Evolutionary conservation across 1,140 invertebrate species (phyloP).

Genomic region (Seison nebaliae): DNA sequence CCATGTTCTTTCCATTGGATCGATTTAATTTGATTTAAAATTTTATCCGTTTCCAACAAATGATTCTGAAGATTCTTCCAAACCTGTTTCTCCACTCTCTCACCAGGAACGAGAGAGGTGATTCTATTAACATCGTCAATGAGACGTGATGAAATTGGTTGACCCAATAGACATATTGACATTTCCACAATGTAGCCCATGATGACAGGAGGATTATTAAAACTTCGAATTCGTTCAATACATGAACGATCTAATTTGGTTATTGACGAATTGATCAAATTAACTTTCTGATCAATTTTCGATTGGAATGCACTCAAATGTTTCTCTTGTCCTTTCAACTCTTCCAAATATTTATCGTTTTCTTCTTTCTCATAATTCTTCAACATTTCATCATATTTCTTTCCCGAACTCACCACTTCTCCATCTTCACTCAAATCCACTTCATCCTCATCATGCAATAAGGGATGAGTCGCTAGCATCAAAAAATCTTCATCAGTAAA

Average conservation of each 20-base stretch:
- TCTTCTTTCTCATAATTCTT: background rate
- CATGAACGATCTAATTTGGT: conserved; percentile 22
- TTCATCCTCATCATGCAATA: too few species aligned
- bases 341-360: conserved; percentile 21
- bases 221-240: conserved; percentile 22
- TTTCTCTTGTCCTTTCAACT: conserved; percentile 19
- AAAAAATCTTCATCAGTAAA: too few species aligned
- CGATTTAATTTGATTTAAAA: too few species aligned
- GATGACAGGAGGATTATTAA: conserved; percentile 22
- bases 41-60: too few species aligned
- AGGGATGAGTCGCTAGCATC: too few species aligned
- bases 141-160: background rate
- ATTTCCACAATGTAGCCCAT: conserved; percentile 26
- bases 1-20: too few species aligned
- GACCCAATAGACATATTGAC: conserved; percentile 16
- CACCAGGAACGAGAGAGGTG: background rate
- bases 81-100: too few species aligned
- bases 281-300: conserved; percentile 20
- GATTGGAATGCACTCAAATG: conserved; percentile 19
- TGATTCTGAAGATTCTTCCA: too few species aligned
- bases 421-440: too few species aligned
- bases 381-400: background rate
- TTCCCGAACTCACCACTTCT: too few species aligned
- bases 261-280: conserved; percentile 23
- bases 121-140: background rate